Evolutionary conservation across 2,113 vertebrate species (phyloP).

Genomic region (Dipodomys merriami): DNA sequence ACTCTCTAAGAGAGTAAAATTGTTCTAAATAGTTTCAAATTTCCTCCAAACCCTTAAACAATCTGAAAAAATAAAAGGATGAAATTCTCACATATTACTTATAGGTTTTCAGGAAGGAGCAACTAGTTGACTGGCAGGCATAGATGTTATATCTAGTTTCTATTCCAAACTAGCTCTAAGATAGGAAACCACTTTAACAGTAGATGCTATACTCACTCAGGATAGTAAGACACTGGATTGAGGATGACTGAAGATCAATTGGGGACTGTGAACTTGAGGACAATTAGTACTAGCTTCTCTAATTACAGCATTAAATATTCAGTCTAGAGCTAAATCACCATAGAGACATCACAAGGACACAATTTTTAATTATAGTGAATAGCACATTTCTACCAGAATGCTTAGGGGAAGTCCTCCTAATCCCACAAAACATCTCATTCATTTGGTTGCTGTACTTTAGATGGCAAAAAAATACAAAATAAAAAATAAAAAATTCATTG

Average conservation of each 20-base stretch:
- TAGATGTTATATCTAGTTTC: background rate
- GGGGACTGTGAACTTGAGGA: background rate
- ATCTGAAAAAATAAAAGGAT: background rate
- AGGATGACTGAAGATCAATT: background rate
- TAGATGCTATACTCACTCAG: background rate
- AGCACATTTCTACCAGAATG: slow-evolving; percentile 49
- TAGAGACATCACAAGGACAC: slow-evolving; percentile 42
- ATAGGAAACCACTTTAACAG: background rate
- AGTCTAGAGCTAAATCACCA: slow-evolving; percentile 4
- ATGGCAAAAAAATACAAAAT: background rate
- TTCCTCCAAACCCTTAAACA: background rate
- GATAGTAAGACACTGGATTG: background rate
- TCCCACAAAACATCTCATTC: background rate
- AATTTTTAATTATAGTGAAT: slow-evolving; percentile 62
- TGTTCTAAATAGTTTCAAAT: slow-evolving; percentile 1
- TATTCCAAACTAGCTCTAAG: slow-evolving; percentile 23
- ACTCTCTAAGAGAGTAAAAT: background rate
- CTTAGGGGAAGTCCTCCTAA: slow-evolving; percentile 39
- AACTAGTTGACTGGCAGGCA: background rate
- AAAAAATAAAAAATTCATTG: background rate
- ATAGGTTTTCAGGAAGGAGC: slow-evolving; percentile 11
- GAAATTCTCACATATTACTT: background rate
- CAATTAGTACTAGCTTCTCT: slow-evolving; percentile 18
- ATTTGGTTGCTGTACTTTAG: slow-evolving; percentile 43
- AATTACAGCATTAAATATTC: slow-evolving; percentile 46